These are phyloP conservation scores for Baryphthengus martii DNA, from an alignment of 2,113 vertebrate species.

Conservation along the genomic window DNA sequence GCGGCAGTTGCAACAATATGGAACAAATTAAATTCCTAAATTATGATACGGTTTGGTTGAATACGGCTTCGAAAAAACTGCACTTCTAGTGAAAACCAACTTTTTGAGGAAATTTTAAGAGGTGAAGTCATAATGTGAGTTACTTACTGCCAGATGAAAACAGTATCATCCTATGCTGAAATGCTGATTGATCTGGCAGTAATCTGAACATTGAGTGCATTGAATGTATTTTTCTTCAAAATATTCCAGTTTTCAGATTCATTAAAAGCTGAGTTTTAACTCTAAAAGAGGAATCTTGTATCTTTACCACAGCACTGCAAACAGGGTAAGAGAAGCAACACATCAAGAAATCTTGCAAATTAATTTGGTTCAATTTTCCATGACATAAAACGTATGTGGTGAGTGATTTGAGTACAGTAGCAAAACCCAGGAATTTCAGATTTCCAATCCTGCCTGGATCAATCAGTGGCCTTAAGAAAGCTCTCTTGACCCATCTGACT, in stretches of 20 bases:
- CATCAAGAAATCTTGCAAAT: not conserved
- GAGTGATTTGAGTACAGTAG: not conserved
- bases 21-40: constrained; percentile 39
- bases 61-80: constrained; percentile 31
- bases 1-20: not conserved
- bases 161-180: not conserved
- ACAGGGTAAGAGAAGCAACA: not conserved
- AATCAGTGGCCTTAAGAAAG: not conserved
- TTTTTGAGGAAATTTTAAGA: constrained; percentile 44
- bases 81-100: constrained; percentile 24
- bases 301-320: not conserved
- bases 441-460: not conserved
- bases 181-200: constrained; percentile 7
- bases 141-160: constrained; percentile 20
- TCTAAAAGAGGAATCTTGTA: not conserved
- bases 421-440: not conserved
- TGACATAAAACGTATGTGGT: not conserved
- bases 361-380: not conserved
- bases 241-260: not conserved
- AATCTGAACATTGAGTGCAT: not conserved
- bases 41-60: constrained; percentile 17
- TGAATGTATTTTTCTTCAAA: not conserved
- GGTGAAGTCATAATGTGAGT: constrained; percentile 35
- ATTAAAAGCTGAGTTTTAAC: not conserved
- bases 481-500: not conserved